Evolutionary conservation across 2,797 vertebrate genomes (phyloP).

Genomic region (Galagoides demidoff): DNA sequence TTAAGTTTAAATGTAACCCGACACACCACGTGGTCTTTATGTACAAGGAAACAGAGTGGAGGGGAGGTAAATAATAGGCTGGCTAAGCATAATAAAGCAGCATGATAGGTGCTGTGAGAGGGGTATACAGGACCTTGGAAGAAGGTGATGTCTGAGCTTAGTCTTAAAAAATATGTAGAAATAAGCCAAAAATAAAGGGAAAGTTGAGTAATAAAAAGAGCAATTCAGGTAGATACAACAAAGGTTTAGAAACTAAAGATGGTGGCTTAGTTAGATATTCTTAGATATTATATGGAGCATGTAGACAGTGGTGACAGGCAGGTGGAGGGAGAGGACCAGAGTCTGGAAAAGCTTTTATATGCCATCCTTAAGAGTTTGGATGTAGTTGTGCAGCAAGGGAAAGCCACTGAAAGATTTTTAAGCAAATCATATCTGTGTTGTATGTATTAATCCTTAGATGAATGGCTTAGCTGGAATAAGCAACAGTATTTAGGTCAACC

Average conservation of each 20-base stretch:
- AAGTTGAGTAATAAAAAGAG: background rate
- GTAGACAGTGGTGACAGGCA: background rate
- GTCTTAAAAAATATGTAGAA: constrained; percentile 33
- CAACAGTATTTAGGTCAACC: background rate
- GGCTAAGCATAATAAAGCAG: background rate
- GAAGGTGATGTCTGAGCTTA: background rate
- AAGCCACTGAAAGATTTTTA: constrained; percentile 38
- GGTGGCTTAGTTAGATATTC: background rate
- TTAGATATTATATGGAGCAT: background rate
- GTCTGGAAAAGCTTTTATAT: background rate
- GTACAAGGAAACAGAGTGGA: background rate
- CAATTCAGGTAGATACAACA: background rate
- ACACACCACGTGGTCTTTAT: background rate
- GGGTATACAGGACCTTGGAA: background rate
- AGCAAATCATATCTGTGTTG: constrained; percentile 22
- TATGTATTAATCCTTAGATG: background rate
- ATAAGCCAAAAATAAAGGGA: background rate
- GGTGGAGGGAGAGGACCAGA: background rate
- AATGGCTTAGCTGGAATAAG: background rate
- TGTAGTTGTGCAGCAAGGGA: background rate
- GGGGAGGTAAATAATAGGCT: background rate
- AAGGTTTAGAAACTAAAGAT: background rate
- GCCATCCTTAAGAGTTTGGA: background rate
- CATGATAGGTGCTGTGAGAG: background rate
- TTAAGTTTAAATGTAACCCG: constrained; percentile 28